Evolutionary conservation across 2,888 invertebrate genomes (phyloP).

Genomic region (Sminthurides aquaticus): DNA sequence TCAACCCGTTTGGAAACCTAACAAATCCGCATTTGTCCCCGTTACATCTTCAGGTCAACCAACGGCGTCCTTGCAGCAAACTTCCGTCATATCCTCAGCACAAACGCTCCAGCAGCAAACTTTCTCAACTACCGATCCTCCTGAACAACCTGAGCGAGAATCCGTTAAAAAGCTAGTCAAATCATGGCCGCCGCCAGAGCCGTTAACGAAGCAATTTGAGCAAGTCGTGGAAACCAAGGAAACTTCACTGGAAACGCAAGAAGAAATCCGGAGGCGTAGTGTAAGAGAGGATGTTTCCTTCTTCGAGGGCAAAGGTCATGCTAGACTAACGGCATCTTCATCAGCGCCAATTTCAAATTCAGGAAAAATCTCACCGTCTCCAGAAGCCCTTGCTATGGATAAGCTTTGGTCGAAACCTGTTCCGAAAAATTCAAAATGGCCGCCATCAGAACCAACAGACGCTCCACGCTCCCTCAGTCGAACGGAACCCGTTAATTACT

Average conservation of each 20-base stretch:
- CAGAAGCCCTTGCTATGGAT: conserved; percentile 60
- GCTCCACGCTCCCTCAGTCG: background rate
- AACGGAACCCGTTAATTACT: conserved; percentile 25
- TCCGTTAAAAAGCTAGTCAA: no score
- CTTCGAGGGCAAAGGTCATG: conserved; percentile 12
- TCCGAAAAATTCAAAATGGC: conserved; percentile 54
- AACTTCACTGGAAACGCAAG: background rate
- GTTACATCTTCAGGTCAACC: no score
- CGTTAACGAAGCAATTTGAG: conserved; percentile 27
- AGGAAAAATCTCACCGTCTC: conserved; percentile 46
- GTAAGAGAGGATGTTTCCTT: conserved; percentile 13
- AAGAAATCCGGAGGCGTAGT: conserved; percentile 7
- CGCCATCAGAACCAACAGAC: conserved; percentile 45
- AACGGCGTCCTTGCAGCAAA: no score
- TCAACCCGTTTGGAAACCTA: no score
- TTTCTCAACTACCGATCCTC: no score
- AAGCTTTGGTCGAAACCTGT: conserved; percentile 56
- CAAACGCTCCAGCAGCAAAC: no score
- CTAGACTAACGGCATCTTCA: background rate
- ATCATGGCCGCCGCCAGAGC: no score
- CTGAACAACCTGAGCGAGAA: no score
- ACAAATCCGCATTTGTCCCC: no score
- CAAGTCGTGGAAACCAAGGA: background rate
- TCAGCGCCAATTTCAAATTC: conserved; percentile 43
- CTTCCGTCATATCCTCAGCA: no score